Base-by-base conservation (phyloP, 2,797 vertebrate genomes). In the Lutjanus argentimaculatus region DNA sequence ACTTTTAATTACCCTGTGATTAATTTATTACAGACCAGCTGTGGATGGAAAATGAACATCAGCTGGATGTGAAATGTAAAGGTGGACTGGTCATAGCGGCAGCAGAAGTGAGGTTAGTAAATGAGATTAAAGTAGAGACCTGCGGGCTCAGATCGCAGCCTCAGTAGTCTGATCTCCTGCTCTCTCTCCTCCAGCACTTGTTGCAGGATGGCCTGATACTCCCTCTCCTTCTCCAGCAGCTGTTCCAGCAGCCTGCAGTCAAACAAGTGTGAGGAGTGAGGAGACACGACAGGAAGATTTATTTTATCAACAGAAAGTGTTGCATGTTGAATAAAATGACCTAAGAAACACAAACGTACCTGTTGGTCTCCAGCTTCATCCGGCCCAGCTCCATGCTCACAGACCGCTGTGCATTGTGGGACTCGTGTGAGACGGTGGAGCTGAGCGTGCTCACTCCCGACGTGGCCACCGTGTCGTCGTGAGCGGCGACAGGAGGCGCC, bases 381-480 rank as follows among this genome's bases (percentile, higher is more conserved):
- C 97, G 95, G 55, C 97, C 96, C 51, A 99, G 96, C 92, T 99
- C 97, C 94, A 99, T 95, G 82, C 92, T 98, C 79, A 99, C 95
- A 0, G 97, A 96, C 13, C 96, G 96, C 87, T 98, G 97, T 25
- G 94, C 96, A 14, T 89, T 96, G 66, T 97, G 98, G 55, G 97
- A 99, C 77, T 95, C 97, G 13, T 98, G 97, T 1, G 98, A 99
- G 6, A 98, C 95, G 0, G 97, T 98, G 67, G 99, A 99, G 90
- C 97, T 99, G 91, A 99, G 99, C 0, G 99, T 99, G 97, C 99
- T 99, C 77, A 99, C 97, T 22, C 99, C 98, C 0, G 99, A 99
- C 22, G 99, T 99, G 84, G 91, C 97, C 89, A 98, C 96, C 0
- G 96, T 97, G 89, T 99, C 98, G 58, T 99, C 98, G 25, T 96